Percentiles rank a stretch among this genome's conserved stretches.
Evolutionary conservation across 1,140 invertebrate species (phyloP).

Genomic region (Drosophila dunni): DNA sequence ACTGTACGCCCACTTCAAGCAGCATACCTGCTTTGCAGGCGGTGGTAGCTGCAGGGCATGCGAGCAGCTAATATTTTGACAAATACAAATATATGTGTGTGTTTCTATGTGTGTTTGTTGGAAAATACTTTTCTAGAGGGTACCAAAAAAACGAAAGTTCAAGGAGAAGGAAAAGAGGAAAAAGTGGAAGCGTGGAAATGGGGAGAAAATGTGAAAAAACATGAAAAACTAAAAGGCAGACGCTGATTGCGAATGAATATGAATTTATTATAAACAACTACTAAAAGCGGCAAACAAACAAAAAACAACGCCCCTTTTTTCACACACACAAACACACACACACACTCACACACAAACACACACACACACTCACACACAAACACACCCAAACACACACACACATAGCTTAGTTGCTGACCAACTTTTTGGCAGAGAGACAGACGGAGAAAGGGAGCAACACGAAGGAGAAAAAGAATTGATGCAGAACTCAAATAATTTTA

Average conservation of each 20-base stretch:
- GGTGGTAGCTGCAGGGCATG: not conserved
- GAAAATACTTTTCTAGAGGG: not conserved
- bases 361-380: constrained; percentile 23
- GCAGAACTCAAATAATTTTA: constrained; percentile 77
- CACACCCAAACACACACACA: constrained; percentile 11
- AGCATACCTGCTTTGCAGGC: no score
- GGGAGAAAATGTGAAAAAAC: not conserved
- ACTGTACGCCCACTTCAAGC: no score
- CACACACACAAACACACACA: constrained; percentile 27
- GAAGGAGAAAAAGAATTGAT: constrained; percentile 52
- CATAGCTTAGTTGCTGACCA: constrained; percentile 17
- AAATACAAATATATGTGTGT: not conserved
- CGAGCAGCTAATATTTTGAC: not conserved
- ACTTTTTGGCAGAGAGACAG: constrained; percentile 33
- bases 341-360: constrained; percentile 24
- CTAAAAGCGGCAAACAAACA: constrained; percentile 34
- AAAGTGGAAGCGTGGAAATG: not conserved
- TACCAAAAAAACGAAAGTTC: not conserved
- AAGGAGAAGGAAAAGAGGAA: not conserved
- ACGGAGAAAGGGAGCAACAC: constrained; percentile 5
- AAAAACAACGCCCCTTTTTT: constrained; percentile 23
- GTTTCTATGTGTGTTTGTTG: not conserved
- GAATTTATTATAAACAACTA: constrained; percentile 50
- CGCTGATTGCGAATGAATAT: constrained; percentile 53
- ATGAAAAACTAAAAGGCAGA: constrained; percentile 22